A percentile compares a stretch with the other conserved stretches of the same genome.
These are phyloP conservation scores for Tetragonula carbonaria DNA, from an alignment of 2,888 invertebrate genomes.

Conservation along the genomic window DNA sequence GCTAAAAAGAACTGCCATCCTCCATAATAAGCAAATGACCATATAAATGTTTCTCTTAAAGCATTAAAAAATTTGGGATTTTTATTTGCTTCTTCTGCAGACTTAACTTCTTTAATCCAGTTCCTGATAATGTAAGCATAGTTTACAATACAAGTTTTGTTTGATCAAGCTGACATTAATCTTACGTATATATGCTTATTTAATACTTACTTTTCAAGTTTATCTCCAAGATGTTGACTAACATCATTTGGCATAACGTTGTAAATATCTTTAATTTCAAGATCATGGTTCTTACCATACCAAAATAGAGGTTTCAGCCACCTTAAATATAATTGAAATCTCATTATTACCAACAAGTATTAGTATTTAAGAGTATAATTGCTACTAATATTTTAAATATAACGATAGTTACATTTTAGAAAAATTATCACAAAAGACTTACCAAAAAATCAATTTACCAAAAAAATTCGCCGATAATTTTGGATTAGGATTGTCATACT, in stretches of 20 bases:
- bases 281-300: slow-evolving; percentile 87
- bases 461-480: slow-evolving; percentile 86
- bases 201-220: slow-evolving; percentile 85
- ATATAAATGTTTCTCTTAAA: slow-evolving; percentile 87
- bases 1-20: slow-evolving; percentile 86
- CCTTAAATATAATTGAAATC: slow-evolving; percentile 82
- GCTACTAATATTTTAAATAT: neutral
- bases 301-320: slow-evolving; percentile 89
- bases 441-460: slow-evolving; percentile 88
- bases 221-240: slow-evolving; percentile 88
- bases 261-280: slow-evolving; percentile 88
- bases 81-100: slow-evolving; percentile 84
- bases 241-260: slow-evolving; percentile 87
- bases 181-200: neutral
- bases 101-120: slow-evolving; percentile 87
- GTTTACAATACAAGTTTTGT: neutral
- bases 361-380: too few relatives aligned
- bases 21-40: slow-evolving; percentile 87
- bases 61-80: slow-evolving; percentile 87
- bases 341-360: too few relatives aligned
- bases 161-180: neutral
- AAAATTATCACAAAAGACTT: slow-evolving; percentile 81
- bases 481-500: slow-evolving; percentile 87
- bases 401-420: neutral
- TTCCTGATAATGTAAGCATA: slow-evolving; percentile 79